Conservation (phyloP, 2,113 vertebrate genomes). For the Corythoichthys intestinalis region DNA sequence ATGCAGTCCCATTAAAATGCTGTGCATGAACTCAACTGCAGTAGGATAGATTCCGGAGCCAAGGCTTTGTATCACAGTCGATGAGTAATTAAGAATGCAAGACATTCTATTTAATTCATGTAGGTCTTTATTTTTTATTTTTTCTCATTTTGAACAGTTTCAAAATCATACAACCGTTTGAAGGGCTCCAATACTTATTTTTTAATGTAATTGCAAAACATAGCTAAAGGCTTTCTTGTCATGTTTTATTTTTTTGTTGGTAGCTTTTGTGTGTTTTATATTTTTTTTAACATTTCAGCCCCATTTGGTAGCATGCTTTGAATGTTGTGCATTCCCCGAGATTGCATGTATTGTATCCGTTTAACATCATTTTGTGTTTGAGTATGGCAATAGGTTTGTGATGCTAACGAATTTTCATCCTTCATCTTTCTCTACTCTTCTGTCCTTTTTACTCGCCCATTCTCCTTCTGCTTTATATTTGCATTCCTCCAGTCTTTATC, state of each 20-base stretch:
- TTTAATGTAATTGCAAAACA: background rate
- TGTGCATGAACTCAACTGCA: background rate
- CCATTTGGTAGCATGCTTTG: constrained; percentile 33
- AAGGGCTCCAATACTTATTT: background rate
- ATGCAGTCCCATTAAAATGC: background rate
- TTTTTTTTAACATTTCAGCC: constrained; percentile 29
- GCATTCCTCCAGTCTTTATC: constrained; percentile 46
- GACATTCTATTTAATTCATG: background rate
- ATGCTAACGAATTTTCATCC: constrained; percentile 13
- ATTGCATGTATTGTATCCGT: constrained; percentile 35
- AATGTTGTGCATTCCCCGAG: constrained; percentile 22
- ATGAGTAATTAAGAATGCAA: background rate
- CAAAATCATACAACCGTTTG: background rate
- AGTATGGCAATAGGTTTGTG: background rate
- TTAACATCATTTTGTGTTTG: constrained; percentile 3
- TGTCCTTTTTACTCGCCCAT: background rate
- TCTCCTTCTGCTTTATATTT: background rate
- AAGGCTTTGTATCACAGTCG: background rate
- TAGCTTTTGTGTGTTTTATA: constrained; percentile 1
- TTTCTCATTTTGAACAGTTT: background rate
- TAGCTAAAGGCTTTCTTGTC: background rate
- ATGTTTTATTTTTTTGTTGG: constrained; percentile 6
- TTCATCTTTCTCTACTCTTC: constrained; percentile 3
- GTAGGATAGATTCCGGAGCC: background rate
- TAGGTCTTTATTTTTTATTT: background rate